phyloP scores from a whole-genome alignment of 2,797 vertebrate genomes.

The Morus bassanus region DNA sequence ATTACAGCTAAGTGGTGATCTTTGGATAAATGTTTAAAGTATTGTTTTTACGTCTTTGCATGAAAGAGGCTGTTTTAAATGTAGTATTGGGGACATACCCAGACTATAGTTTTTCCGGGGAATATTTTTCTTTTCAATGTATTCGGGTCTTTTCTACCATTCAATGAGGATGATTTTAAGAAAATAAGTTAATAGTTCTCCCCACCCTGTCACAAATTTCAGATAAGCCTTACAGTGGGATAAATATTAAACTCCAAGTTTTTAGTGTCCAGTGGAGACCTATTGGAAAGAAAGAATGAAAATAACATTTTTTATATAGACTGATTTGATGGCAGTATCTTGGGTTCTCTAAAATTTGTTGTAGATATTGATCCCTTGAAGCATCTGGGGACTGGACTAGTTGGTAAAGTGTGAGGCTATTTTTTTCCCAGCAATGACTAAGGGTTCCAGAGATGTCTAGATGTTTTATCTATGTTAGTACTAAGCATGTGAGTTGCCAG shows the following conservation, averaged over 20 bases:
- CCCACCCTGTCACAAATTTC: neutral
- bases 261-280: neutral
- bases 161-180: neutral
- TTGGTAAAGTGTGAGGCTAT: neutral
- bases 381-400: neutral
- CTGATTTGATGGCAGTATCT: neutral
- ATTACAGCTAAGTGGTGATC: neutral
- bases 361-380: neutral
- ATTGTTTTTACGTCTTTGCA: neutral
- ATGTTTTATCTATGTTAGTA: neutral
- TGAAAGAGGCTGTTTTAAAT: neutral
- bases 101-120: neutral
- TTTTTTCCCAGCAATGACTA: neutral
- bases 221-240: neutral
- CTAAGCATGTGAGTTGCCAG: neutral
- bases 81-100: neutral
- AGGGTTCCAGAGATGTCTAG: neutral
- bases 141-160: neutral
- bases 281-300: neutral
- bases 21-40: neutral
- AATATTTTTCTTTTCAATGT: neutral
- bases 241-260: neutral
- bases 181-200: neutral
- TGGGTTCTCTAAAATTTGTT: neutral
- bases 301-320: neutral